phyloP scores from a whole-genome alignment of 2,888 invertebrate genomes.

The Parnassius smintheus region DNA sequence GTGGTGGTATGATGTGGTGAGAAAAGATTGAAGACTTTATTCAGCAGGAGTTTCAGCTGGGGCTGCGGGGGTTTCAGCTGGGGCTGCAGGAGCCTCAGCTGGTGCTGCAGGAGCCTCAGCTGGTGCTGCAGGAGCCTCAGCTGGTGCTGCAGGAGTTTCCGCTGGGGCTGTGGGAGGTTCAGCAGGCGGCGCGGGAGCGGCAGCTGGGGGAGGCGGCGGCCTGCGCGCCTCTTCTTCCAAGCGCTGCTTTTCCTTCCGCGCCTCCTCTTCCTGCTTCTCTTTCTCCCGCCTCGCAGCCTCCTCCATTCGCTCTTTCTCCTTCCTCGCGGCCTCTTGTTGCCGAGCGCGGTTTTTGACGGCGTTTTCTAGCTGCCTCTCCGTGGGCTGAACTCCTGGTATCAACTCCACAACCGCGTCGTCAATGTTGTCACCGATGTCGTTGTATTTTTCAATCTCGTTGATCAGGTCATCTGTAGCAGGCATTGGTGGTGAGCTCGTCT shows the following conservation, averaged over 20 bases:
- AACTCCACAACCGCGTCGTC: conserved; percentile 95
- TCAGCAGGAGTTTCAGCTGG: not conserved
- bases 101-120: conserved; percentile 1
- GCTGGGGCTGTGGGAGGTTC: conserved; percentile 19
- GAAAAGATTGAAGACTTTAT: not conserved
- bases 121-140: conserved; percentile 22
- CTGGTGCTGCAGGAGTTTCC: conserved; percentile 7
- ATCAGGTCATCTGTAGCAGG: conserved; percentile 89
- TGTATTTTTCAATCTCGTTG: conserved; percentile 94
- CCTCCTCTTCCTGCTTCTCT: conserved; percentile 35
- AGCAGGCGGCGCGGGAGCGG: conserved; percentile 13
- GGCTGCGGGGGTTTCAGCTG: conserved; percentile 25
- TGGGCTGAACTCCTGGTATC: conserved; percentile 81
- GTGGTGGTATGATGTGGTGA: not conserved
- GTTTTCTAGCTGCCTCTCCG: conserved; percentile 52
- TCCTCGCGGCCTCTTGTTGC: conserved; percentile 33
- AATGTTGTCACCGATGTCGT: conserved; percentile 95
- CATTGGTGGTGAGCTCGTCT: conserved; percentile 36
- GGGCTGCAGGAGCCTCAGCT: conserved; percentile 23
- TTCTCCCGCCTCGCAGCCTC: conserved; percentile 31
- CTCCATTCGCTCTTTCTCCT: conserved; percentile 50
- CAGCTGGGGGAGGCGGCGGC: conserved; percentile 10
- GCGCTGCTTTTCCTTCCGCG: conserved; percentile 38
- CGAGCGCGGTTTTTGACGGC: conserved; percentile 39
- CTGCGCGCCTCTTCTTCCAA: conserved; percentile 36